A percentile compares a stretch with the other conserved stretches of the same genome.
Evolutionary conservation across 2,113 vertebrate species (phyloP).

Genomic region (Mystacornis crossleyi): DNA sequence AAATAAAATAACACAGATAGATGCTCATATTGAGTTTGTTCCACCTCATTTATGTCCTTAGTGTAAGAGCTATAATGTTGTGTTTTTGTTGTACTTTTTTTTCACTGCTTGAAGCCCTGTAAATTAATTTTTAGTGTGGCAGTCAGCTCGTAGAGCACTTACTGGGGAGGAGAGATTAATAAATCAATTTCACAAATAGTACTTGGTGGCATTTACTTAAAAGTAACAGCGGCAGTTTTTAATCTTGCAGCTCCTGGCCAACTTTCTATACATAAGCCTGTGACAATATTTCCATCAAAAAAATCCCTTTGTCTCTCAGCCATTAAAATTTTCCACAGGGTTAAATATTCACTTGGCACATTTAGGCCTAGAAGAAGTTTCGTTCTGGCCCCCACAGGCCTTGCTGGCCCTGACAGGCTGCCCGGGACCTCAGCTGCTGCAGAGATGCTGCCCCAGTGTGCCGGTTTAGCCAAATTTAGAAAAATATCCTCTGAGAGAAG

Average conservation of each 20-base stretch:
- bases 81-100: neutral
- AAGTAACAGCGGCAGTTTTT: neutral
- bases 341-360: neutral
- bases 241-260: neutral
- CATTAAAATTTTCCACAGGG: neutral
- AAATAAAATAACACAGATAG: neutral
- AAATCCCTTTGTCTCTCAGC: neutral
- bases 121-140: neutral
- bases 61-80: neutral
- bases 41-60: neutral
- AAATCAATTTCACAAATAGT: conserved; percentile 2
- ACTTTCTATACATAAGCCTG: neutral
- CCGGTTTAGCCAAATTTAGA: no score
- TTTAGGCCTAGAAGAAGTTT: neutral
- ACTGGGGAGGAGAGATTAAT: neutral
- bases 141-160: neutral
- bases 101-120: neutral
- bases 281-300: neutral
- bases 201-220: neutral
- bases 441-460: neutral
- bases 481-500: no score
- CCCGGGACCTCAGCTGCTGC: accelerated
- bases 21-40: neutral
- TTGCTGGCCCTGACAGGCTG: neutral
- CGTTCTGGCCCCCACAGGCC: accelerated